Evolutionary conservation across 2,888 invertebrate genomes (phyloP).

Genomic region (Epinotia brunnichana): DNA sequence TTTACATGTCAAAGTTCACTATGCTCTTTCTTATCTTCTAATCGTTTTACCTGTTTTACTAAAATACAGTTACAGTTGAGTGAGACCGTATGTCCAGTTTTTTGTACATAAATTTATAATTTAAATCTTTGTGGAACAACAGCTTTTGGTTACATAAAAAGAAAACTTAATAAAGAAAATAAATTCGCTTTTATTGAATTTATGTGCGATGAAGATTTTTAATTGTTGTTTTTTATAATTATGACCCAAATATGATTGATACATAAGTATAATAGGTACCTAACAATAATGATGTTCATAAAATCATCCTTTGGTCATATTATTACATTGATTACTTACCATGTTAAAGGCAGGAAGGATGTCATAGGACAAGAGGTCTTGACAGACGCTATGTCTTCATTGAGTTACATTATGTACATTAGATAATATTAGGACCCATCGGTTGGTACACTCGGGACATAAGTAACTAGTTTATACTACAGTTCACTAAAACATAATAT

Average conservation of each 20-base stretch:
- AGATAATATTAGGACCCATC: constrained; percentile 26
- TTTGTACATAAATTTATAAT: no score
- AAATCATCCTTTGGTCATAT: neutral
- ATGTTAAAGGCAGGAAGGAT: constrained; percentile 21
- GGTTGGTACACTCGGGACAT: constrained; percentile 9
- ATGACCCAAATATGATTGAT: neutral
- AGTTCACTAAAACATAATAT: neutral
- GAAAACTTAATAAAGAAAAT: neutral
- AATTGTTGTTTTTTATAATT: neutral
- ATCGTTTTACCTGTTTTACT: neutral
- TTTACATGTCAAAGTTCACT: no score
- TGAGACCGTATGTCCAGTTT: no score
- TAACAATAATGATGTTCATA: neutral
- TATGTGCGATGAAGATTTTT: neutral
- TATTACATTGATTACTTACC: neutral
- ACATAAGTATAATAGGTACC: no score
- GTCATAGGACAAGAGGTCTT: constrained; percentile 18
- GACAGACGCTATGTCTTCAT: constrained; percentile 35
- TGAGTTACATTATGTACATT: constrained; percentile 26
- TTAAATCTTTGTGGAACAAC: no score
- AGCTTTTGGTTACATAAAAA: no score
- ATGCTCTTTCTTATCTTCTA: no score
- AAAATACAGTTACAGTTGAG: no score
- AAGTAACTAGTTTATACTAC: neutral
- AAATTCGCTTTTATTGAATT: neutral